Base-by-base conservation (phyloP, 2,888 invertebrate species). In the Chrysodeixis includens region DNA sequence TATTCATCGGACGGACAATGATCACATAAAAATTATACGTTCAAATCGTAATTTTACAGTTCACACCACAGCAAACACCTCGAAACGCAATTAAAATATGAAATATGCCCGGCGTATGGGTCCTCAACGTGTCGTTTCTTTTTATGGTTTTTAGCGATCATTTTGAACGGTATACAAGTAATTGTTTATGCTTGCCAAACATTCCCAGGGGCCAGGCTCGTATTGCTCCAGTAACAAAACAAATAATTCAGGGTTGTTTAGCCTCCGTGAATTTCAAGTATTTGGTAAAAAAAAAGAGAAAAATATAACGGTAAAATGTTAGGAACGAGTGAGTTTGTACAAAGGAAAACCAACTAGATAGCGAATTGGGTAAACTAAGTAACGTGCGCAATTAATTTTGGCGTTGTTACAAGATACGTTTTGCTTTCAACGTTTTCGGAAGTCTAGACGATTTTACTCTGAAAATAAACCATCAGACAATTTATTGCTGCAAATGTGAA, bases 11-110 rank as follows among this genome's bases (percentile, higher is more conserved):
- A 53, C n/a, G n/a, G 40, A 32, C 35, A 54, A 54, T 55, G 58
- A 58, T 59, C 57, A 66, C 44, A 61, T 66, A 62, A 58, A 72
- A 73, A 65, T 66, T 61, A 78, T 67, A 68, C 66, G 69, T 71
- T 69, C 46, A 72, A 79, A 69, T 78, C 56, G 68, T 68, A 66
- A 74, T 74, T 81, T 75, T 69, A 78, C 61, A 62, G 55, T 67
- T 54, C n/a, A 53, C 61, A 63, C 56, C 59, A 56, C 63, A 26
- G 52, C 58, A 59, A 62, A 46, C 30, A 56, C 32, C 26, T 76
- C 71, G 71, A 69, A 72, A 54, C 44, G 52, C 55, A 69, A 78
- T 81, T 69, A 81, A 77, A 58, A 66, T 53, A 73, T 67, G 56
- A 78, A 71, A 68, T 70, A 69, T 66, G 56, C 49, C 60, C 66